Evolutionary conservation across 2,888 invertebrate genomes (phyloP), one percentile per base, ranked within the genome.

Genomic region (Drosophila cognata): DNA sequence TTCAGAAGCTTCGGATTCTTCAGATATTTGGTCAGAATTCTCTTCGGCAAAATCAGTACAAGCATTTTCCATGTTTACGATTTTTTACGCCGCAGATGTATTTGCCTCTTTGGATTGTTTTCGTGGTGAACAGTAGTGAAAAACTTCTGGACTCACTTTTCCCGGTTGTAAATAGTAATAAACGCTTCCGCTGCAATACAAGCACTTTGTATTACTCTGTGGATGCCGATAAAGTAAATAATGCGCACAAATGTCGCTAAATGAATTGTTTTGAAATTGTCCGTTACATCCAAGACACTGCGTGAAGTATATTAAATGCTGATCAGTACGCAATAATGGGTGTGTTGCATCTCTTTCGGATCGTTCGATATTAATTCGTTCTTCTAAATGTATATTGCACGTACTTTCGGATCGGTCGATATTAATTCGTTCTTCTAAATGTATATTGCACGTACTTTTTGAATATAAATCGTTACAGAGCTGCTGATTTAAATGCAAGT

Each of bases 261-360:
- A 77, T 21, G 91, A 89, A 33, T 79, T 82, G 18, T 78, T 77
- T 35, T 64, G 48, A 50, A 93, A 91, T 53, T 58, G 61, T 38
- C 62, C 36, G 11, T 72, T 74, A 74, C 93, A 93, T 66, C 90
- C 92, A 43, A 89, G 64, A 65, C 93, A 93, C 41, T 82, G 84
- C 43, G 91, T 59, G 64, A 67, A 69, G 71, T 88, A 68, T n/a
- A 69, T 77, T 36, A 81, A 65, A 63, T 85, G 78, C 18, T 71
- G 77, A 81, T 92, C 92, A 51, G 74, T 74, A 48, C 91, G 84
- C 48, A 92, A 77, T 38, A 92, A 80, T 43, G 82, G 82, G 78
- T 92, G 90, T 46, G 91, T 92, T 60, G 93, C 92, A 89, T 93
- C 93, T 69, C 86, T 91, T 77, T 92, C 93, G 8, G 91, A 88